phyloP scores from a whole-genome alignment of 2,888 invertebrate species.

The Eristalis arbustorum region DNA sequence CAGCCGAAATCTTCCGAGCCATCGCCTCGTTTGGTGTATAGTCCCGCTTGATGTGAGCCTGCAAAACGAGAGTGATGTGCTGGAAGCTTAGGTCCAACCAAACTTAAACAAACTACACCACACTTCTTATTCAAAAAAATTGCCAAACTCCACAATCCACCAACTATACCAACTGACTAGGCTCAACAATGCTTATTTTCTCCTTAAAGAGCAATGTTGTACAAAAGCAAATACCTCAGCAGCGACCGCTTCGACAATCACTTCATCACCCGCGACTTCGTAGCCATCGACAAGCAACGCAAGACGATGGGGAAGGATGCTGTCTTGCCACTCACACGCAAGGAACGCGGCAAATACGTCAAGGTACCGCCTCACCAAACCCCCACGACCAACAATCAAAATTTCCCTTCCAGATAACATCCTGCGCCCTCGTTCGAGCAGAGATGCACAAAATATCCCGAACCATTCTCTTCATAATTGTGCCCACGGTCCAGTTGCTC shows the following conservation, averaged over 20 bases:
- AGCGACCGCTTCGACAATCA: slow-evolving; percentile 87
- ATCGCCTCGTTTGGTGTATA: no score
- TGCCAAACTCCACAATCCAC: no score
- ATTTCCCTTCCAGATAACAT: slow-evolving; percentile 74
- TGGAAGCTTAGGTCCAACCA: no score
- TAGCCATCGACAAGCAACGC: slow-evolving; percentile 84
- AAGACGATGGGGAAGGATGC: slow-evolving; percentile 83
- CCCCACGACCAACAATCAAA: not conserved
- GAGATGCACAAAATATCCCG: slow-evolving; percentile 75
- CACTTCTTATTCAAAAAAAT: no score
- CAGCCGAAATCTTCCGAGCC: no score
- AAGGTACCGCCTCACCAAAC: slow-evolving; percentile 79
- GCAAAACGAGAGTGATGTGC: no score
- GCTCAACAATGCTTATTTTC: no score
- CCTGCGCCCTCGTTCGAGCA: slow-evolving; percentile 73
- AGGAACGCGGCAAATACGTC: slow-evolving; percentile 85
- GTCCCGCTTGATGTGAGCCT: no score
- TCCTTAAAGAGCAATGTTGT: slow-evolving; percentile 84
- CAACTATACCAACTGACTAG: no score
- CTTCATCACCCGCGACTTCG: slow-evolving; percentile 85
- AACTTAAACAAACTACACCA: no score
- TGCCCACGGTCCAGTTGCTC: slow-evolving; percentile 86
- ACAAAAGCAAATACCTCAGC: slow-evolving; percentile 86
- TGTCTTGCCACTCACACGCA: slow-evolving; percentile 85
- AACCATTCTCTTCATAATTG: slow-evolving; percentile 82